Evolutionary conservation across 1,140 invertebrate genomes (phyloP).

Genomic region (Leptonema lineaticorne): DNA sequence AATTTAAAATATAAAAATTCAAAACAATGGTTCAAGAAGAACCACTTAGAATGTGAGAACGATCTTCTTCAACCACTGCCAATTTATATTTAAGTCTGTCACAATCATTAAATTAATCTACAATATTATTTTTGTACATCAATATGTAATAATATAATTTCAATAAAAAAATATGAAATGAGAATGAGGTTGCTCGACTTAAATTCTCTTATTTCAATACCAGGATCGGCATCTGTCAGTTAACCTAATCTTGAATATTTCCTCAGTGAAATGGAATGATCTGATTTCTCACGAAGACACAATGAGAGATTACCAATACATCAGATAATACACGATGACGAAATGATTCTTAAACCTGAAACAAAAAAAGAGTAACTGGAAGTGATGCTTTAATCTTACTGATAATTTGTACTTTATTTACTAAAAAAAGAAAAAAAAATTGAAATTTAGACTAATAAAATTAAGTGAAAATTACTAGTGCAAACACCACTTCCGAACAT

Average conservation of each 20-base stretch:
- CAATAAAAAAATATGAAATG: slow-evolving; percentile 22
- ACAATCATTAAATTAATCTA: slow-evolving; percentile 27
- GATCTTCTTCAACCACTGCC: slow-evolving; percentile 11
- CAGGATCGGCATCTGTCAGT: slow-evolving; percentile 36
- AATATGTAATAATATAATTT: slow-evolving; percentile 22
- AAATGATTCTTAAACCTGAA: slow-evolving; percentile 43
- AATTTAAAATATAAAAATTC: slow-evolving; percentile 41
- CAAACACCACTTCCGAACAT: neutral
- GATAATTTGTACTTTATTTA: too few species aligned
- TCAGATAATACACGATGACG: slow-evolving; percentile 42
- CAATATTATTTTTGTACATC: slow-evolving; percentile 32
- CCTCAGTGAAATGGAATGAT: slow-evolving; percentile 43
- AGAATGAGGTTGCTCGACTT: slow-evolving; percentile 27
- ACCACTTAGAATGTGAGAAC: slow-evolving; percentile 17
- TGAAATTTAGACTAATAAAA: too few species aligned
- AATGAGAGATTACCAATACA: slow-evolving; percentile 41
- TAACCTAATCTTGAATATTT: slow-evolving; percentile 40
- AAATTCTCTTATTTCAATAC: slow-evolving; percentile 33
- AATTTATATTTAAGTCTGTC: slow-evolving; percentile 27
- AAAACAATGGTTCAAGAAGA: slow-evolving; percentile 33
- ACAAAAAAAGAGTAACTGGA: slow-evolving; percentile 33
- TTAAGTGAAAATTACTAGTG: too few species aligned
- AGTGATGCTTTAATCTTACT: slow-evolving; percentile 11
- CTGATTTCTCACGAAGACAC: slow-evolving; percentile 41
- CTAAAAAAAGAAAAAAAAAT: too few species aligned